Percentiles rank a stretch among this genome's conserved stretches.
Conservation (phyloP, 2,113 vertebrate genomes). For the Antechinus flavipes region DNA sequence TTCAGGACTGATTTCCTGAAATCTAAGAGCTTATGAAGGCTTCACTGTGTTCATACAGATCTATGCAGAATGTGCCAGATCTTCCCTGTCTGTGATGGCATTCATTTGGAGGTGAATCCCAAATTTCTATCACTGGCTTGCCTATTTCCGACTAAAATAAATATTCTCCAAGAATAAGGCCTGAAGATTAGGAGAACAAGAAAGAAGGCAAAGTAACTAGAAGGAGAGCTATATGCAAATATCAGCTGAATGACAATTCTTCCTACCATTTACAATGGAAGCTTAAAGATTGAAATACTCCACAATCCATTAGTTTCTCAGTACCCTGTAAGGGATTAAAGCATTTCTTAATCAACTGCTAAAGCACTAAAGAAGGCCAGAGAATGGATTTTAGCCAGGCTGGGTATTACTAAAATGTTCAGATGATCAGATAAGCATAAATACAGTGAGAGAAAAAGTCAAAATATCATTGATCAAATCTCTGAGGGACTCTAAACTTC, state of each 20-base stretch:
- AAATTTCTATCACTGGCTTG: constrained; percentile 72
- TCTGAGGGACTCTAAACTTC: background rate
- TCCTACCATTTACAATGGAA: constrained; percentile 72
- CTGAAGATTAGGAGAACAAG: constrained; percentile 70
- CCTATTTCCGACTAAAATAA: constrained; percentile 75
- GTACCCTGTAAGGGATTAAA: constrained; percentile 77
- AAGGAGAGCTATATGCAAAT: constrained; percentile 71
- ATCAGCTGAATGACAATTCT: constrained; percentile 79
- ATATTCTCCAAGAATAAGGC: constrained; percentile 68
- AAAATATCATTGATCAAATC: constrained; percentile 27
- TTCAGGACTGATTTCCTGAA: constrained; percentile 74
- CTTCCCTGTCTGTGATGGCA: constrained; percentile 74
- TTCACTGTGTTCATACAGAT: constrained; percentile 71
- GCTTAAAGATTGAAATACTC: constrained; percentile 79
- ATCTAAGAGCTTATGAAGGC: constrained; percentile 71
- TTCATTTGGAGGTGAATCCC: constrained; percentile 76
- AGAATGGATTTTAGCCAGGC: constrained; percentile 70
- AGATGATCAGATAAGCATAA: constrained; percentile 56
- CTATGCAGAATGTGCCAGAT: constrained; percentile 65
- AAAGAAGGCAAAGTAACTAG: constrained; percentile 62
- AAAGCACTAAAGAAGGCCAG: constrained; percentile 72
- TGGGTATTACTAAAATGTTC: constrained; percentile 54
- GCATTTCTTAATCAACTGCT: constrained; percentile 81
- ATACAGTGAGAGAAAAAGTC: constrained; percentile 41
- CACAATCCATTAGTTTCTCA: constrained; percentile 79